Evolutionary conservation across 2,888 invertebrate species (phyloP).

Genomic region (Tetragnatha montana): DNA sequence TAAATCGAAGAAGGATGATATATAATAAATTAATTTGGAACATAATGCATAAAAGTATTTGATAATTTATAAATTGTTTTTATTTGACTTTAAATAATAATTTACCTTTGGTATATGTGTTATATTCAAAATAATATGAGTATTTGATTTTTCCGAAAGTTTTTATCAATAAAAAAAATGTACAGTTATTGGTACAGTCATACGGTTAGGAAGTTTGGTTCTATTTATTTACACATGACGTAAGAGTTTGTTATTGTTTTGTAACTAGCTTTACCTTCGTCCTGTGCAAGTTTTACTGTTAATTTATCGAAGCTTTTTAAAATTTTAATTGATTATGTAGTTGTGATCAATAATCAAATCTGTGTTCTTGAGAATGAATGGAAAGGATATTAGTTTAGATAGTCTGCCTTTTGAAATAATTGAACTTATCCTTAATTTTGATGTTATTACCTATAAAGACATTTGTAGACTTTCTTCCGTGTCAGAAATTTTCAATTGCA

Average conservation of each 20-base stretch:
- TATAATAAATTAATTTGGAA: too few relatives aligned
- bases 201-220: too few relatives aligned
- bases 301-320: background rate
- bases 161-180: too few relatives aligned
- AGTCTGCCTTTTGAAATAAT: slow-evolving; percentile 64
- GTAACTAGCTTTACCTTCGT: background rate
- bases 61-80: too few relatives aligned
- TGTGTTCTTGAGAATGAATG: slow-evolving; percentile 3
- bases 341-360: background rate
- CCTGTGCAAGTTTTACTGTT: background rate
- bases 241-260: background rate
- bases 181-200: too few relatives aligned
- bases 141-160: too few relatives aligned
- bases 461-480: slow-evolving; percentile 58
- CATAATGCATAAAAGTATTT: too few relatives aligned
- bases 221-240: background rate
- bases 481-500: slow-evolving; percentile 35
- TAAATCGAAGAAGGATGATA: background rate
- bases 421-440: slow-evolving; percentile 58
- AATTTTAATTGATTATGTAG: background rate
- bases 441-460: slow-evolving; percentile 47
- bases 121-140: too few relatives aligned
- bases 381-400: slow-evolving; percentile 15
- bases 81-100: too few relatives aligned
- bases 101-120: too few relatives aligned